Percentiles rank a stretch among this genome's conserved stretches.
Evolutionary conservation across 2,797 vertebrate genomes (phyloP).

Genomic region (Argentina silus): DNA sequence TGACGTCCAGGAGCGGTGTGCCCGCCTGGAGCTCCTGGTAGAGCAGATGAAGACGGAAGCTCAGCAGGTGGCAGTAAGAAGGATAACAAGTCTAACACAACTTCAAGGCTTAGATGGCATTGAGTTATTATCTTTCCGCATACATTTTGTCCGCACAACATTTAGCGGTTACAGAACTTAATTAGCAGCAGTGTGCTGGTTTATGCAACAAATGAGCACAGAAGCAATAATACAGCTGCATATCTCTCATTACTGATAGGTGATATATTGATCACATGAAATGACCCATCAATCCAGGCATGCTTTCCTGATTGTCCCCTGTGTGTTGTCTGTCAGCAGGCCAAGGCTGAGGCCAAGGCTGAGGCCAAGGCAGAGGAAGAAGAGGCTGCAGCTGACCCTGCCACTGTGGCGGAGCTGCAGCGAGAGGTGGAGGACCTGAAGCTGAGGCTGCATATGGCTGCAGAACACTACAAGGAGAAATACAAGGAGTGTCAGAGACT

Average conservation of each 20-base stretch:
- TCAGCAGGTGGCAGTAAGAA: constrained; percentile 71
- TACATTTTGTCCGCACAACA: too few species aligned
- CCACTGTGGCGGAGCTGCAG: constrained; percentile 87
- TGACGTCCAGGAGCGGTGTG: constrained; percentile 82
- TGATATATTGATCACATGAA: neutral
- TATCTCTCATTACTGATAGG: too few species aligned
- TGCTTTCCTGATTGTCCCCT: neutral
- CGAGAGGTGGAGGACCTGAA: constrained; percentile 97
- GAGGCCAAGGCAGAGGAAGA: constrained; percentile 33
- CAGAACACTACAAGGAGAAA: constrained; percentile 98
- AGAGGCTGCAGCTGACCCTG: constrained; percentile 60
- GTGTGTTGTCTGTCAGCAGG: constrained; percentile 32
- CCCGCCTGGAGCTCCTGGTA: constrained; percentile 68
- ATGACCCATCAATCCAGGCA: neutral
- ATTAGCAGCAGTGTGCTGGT: too few species aligned
- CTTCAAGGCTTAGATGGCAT: too few species aligned
- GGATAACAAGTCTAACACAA: too few species aligned
- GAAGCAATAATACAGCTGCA: too few species aligned
- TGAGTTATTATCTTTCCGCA: too few species aligned
- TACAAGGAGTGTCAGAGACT: constrained; percentile 98
- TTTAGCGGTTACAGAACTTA: too few species aligned
- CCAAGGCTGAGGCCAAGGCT: constrained; percentile 51
- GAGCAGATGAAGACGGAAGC: constrained; percentile 76
- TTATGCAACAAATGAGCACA: too few species aligned
- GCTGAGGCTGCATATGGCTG: constrained; percentile 97